Conservation (phyloP, 2,888 invertebrate genomes). For the Eupithecia abbreviata region DNA sequence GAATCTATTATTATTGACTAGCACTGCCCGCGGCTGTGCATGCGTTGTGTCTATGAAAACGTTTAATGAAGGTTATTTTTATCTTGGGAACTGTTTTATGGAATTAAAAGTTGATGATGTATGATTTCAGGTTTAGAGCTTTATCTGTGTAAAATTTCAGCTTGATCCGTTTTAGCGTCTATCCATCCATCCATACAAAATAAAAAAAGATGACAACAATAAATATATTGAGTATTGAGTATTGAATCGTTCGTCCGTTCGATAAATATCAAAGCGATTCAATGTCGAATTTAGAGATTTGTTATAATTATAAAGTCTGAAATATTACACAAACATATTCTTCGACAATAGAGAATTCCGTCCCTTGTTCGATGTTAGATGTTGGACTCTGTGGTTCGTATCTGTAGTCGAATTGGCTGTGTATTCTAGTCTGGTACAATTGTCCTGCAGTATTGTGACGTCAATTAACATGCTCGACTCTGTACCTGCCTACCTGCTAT, state of each 20-base stretch:
- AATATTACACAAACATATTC: background rate
- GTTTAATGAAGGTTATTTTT: no score
- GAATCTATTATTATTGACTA: background rate
- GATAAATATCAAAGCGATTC: background rate
- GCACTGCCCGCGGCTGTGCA: no score
- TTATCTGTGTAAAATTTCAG: no score
- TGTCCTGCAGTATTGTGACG: slow-evolving; percentile 15
- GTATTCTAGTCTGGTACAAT: background rate
- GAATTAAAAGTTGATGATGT: no score
- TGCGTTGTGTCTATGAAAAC: no score
- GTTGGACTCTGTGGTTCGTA: background rate
- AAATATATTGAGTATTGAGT: no score
- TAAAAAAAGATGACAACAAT: no score
- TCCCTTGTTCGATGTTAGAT: background rate
- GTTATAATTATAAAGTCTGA: background rate
- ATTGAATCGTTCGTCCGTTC: background rate
- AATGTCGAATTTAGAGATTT: background rate
- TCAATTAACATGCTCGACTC: slow-evolving; percentile 22
- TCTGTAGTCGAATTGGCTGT: background rate
- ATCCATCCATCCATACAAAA: no score
- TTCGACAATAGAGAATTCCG: background rate
- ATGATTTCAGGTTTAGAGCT: no score
- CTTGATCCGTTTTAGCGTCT: no score
- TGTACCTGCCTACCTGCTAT: slow-evolving; percentile 7
- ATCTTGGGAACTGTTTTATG: no score